Base-by-base conservation (phyloP, 2,888 invertebrate genomes). In the Baccha elongata region DNA sequence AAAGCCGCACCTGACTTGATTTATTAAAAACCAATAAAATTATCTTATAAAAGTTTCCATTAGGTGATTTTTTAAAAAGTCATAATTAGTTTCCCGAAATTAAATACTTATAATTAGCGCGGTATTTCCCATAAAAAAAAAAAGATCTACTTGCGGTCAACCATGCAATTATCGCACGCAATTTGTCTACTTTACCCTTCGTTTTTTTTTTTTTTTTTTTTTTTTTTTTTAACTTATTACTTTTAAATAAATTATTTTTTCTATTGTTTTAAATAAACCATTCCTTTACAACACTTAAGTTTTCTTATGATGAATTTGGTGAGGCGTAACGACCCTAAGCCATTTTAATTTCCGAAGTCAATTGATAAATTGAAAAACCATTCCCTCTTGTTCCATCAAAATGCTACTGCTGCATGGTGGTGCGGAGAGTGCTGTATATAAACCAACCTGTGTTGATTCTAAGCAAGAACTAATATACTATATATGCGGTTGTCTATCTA, bases 251-350 rank as follows among this genome's bases (percentile, higher is more conserved):
- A 26, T 4, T 53, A 32, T 35, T 7, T 53, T 17, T n/a, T 53
- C 13, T 52, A 15, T 50, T 11, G 1, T 26, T 17, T 55, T n/a
- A 3, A 15, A 8, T 15, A 23, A 13, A 40, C 40, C 13, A 48
- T 53, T 53, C n/a, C 35, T 32, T 35, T 53, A 6, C 32, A 53
- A 53, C 29, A 50, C 19, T 37, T 40, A 15, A 58, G 58, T 23
- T 23, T 50, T 62, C 44, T 75, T 69, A 60, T 62, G 37, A 17
- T 48, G 46, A 62, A 55, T 65, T 75, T n/a, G 55, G 48, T 75
- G 75, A 75, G 44, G 75, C 80, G 60, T 52, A 60, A 75, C 75
- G 80, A 69, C 68, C 64, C 58, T 80, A 69, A 74, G 46, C 80
- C 58, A 81, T 81, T 81, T 81, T 62, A 48, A 73, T 55, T 60